Percentiles rank a stretch among this genome's conserved stretches.
Conservation (phyloP, 2,113 vertebrate species). For the Sinosuthora webbiana region DNA sequence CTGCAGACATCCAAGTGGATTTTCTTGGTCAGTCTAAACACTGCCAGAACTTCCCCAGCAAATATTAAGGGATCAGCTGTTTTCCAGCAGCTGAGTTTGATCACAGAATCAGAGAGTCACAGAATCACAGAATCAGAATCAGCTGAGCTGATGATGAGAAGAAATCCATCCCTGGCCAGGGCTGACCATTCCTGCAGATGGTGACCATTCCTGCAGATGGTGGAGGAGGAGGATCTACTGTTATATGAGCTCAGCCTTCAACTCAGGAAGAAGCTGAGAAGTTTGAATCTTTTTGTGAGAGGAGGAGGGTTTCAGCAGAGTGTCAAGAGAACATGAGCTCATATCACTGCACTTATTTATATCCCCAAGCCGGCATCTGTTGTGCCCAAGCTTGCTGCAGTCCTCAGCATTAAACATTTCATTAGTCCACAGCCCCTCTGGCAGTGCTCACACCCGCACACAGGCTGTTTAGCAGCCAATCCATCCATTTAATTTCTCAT, state of each 20-base stretch:
- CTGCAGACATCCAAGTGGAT: not conserved
- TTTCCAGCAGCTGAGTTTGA: not conserved
- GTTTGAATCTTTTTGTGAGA: not conserved
- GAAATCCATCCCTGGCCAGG: not conserved
- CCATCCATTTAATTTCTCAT: slow-evolving; percentile 60
- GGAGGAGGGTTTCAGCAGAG: slow-evolving; percentile 40
- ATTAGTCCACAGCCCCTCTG: slow-evolving; percentile 64
- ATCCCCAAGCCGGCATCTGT: slow-evolving; percentile 41
- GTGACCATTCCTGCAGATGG: not conserved
- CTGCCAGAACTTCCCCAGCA: not conserved
- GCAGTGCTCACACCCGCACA: slow-evolving; percentile 52
- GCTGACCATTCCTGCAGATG: not conserved
- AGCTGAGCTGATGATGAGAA: not conserved
- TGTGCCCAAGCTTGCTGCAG: slow-evolving; percentile 30
- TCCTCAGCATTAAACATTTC: slow-evolving; percentile 58
- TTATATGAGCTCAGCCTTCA: not conserved
- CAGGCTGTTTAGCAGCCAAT: slow-evolving; percentile 56
- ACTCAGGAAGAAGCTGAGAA: slow-evolving; percentile 3
- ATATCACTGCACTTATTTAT: slow-evolving; percentile 49
- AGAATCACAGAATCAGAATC: not conserved
- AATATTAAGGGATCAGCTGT: not conserved
- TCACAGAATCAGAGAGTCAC: not conserved
- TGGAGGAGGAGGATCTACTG: not conserved
- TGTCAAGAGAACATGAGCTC: slow-evolving; percentile 64
- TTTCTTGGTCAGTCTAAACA: not conserved